Evolutionary conservation across 37 sponge, comb jelly and placozoan species (phyloP).

Genomic region (Chondrilla cf. caribensis): DNA sequence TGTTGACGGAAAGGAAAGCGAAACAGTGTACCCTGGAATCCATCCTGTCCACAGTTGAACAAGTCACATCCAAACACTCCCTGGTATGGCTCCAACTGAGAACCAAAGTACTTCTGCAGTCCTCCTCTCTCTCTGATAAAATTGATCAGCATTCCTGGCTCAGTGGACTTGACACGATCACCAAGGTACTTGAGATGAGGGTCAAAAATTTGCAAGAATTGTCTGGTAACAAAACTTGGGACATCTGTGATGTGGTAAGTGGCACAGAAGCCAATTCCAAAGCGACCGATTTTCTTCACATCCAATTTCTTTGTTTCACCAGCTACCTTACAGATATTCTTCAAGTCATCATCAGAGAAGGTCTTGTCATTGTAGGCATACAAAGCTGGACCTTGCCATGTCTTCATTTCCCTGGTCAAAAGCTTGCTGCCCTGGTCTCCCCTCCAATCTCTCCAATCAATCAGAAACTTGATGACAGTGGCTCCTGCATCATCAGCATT

Average conservation of each 20-base stretch:
- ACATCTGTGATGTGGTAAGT: slow-evolving; percentile 79
- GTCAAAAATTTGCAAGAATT: slow-evolving; percentile 72
- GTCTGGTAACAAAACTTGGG: slow-evolving; percentile 78
- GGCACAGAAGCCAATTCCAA: slow-evolving; percentile 87
- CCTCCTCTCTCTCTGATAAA: slow-evolving; percentile 14
- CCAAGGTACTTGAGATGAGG: slow-evolving; percentile 76
- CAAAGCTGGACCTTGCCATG: slow-evolving; percentile 90
- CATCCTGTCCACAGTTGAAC: slow-evolving; percentile 13
- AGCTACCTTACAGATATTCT: slow-evolving; percentile 69
- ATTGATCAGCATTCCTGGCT: slow-evolving; percentile 73
- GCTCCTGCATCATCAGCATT: slow-evolving; percentile 94
- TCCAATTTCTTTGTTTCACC: slow-evolving; percentile 64
- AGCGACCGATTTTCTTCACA: slow-evolving; percentile 73
- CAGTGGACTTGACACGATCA: slow-evolving; percentile 35
- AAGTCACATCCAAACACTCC: slow-evolving; percentile 69
- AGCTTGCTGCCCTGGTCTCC: slow-evolving; percentile 9
- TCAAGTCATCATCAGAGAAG: slow-evolving; percentile 71
- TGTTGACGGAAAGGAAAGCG: slow-evolving; percentile 65
- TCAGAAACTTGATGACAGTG: slow-evolving; percentile 70
- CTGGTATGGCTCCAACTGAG: slow-evolving; percentile 71
- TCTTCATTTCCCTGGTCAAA: slow-evolving; percentile 48
- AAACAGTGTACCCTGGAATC: slow-evolving; percentile 78
- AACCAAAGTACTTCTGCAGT: slow-evolving; percentile 27
- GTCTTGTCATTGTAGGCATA: slow-evolving; percentile 66
- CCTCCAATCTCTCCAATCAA: slow-evolving; percentile 74